These are phyloP conservation scores for Epinotia bilunana DNA, from an alignment of 2,888 invertebrate species.

Conservation along the genomic window DNA sequence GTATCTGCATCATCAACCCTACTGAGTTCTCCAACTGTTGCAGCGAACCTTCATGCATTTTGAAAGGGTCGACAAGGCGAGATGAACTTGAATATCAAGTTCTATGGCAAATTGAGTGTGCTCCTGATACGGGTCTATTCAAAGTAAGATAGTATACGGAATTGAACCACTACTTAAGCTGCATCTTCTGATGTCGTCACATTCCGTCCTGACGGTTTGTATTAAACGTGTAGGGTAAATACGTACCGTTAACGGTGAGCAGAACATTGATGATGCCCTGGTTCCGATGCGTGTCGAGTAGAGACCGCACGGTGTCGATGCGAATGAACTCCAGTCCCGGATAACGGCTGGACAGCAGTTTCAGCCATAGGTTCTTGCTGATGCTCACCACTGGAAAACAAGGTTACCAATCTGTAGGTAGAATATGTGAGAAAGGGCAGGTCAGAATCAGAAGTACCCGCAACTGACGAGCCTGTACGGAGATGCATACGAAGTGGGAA, in stretches of 20 bases:
- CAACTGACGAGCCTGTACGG: no score
- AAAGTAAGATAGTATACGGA: no score
- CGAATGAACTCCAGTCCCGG: constrained; percentile 85
- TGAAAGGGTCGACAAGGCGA: no score
- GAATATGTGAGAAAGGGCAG: no score
- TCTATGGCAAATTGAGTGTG: no score
- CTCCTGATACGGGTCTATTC: no score
- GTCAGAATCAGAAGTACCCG: no score
- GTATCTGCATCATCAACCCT: no score
- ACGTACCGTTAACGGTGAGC: constrained; percentile 85
- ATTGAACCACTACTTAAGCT: no score
- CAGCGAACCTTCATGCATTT: not conserved
- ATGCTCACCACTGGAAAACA: constrained; percentile 79
- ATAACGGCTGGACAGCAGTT: constrained; percentile 83
- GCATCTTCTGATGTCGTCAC: no score
- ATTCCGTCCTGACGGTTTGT: not conserved
- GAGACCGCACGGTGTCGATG: constrained; percentile 86
- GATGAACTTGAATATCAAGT: no score
- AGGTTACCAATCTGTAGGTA: not conserved
- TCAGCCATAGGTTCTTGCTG: constrained; percentile 83
- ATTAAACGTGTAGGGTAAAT: not conserved
- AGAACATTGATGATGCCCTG: constrained; percentile 90
- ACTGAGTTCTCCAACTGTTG: not conserved
- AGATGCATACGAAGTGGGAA: no score
- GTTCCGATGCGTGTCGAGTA: constrained; percentile 89